phyloP scores from a whole-genome alignment of 2,797 vertebrate genomes.

The Melanotaenia pygmaea region DNA sequence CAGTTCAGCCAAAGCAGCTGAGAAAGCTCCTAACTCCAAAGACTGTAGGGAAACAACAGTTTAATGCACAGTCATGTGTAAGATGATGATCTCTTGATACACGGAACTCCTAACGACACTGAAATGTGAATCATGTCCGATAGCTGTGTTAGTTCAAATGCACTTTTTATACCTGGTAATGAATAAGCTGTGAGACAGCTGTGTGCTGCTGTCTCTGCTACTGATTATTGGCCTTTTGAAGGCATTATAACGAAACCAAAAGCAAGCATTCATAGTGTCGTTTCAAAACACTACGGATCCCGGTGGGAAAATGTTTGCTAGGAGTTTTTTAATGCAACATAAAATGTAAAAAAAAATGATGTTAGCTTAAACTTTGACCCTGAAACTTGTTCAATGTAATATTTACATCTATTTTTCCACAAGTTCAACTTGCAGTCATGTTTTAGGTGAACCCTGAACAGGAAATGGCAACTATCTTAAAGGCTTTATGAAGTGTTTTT shows the following conservation, averaged over 20 bases:
- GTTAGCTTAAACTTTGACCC: conserved; percentile 4
- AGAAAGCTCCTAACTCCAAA: conserved; percentile 28
- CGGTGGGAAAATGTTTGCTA: conserved; percentile 46
- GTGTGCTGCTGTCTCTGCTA: conserved; percentile 26
- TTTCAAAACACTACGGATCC: conserved; percentile 68
- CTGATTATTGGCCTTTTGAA: conserved; percentile 17
- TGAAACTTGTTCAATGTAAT: conserved; percentile 8
- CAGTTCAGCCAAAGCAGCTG: not conserved
- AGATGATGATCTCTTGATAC: conserved; percentile 15
- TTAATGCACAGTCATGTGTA: conserved; percentile 29
- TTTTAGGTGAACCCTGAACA: conserved; percentile 47
- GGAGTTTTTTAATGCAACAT: conserved; percentile 29
- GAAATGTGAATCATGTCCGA: conserved; percentile 15
- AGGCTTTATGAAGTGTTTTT: conserved; percentile 44
- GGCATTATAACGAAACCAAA: conserved; percentile 28
- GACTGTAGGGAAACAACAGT: conserved; percentile 65
- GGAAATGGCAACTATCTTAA: conserved; percentile 30
- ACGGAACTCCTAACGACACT: conserved; percentile 10
- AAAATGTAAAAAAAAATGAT: conserved; percentile 19
- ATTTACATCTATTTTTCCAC: conserved; percentile 2
- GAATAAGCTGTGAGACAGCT: conserved; percentile 64
- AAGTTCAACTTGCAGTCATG: not conserved
- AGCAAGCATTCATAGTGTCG: conserved; percentile 56
- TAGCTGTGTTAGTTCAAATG: conserved; percentile 28
- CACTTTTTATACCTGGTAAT: conserved; percentile 63